These are phyloP conservation scores for Taxidea taxus DNA, from an alignment of 2,113 vertebrate genomes.

Conservation along the genomic window DNA sequence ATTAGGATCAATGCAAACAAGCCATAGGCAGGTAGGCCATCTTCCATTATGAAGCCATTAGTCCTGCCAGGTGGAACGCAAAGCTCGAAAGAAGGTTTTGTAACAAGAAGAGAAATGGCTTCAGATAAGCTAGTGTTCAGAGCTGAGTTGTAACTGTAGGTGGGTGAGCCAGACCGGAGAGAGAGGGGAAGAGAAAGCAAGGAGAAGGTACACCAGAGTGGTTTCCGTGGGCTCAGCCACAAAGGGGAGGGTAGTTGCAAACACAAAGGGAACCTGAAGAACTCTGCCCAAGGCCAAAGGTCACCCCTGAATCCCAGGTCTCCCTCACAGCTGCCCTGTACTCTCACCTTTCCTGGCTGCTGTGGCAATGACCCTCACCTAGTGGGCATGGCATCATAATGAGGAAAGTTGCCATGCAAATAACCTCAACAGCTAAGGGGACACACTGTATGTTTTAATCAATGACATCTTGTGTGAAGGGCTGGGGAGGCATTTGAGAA, in stretches of 20 bases:
- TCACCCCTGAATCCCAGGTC: neutral
- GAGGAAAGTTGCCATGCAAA: neutral
- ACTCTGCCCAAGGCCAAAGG: neutral
- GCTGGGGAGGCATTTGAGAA: neutral
- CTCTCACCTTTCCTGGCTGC: neutral
- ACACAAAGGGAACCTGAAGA: neutral
- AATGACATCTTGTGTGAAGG: neutral
- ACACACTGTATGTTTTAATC: neutral
- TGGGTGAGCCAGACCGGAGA: rapidly evolving
- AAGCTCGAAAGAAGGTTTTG: neutral
- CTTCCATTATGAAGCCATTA: neutral
- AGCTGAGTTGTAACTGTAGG: neutral
- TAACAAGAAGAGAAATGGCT: neutral
- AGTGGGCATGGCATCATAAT: neutral
- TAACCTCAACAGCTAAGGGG: neutral
- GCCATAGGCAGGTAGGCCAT: neutral
- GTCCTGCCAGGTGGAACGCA: neutral
- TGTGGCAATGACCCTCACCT: neutral
- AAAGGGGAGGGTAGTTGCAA: neutral
- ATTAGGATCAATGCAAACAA: neutral
- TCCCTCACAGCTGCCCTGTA: neutral
- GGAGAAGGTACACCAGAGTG: rapidly evolving
- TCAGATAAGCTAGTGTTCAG: neutral
- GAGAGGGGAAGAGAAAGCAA: neutral
- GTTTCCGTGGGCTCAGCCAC: neutral